Conservation (phyloP, 1,140 invertebrate genomes). For the Muscidifurax raptorellus region DNA sequence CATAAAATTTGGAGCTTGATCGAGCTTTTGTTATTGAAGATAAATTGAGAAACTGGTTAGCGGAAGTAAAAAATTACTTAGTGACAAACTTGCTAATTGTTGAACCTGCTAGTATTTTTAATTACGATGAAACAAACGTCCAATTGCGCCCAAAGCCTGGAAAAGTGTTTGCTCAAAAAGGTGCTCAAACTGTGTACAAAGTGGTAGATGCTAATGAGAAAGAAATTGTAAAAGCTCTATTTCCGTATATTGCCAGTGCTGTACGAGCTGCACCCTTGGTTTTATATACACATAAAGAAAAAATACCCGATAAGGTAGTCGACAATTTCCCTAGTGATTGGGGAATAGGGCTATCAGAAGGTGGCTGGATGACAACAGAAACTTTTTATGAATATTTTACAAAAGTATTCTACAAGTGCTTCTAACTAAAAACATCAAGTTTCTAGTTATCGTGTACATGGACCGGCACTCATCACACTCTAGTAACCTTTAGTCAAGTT, state of each 20-base stretch:
- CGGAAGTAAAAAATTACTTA: slow-evolving; percentile 23
- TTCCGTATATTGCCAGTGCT: slow-evolving; percentile 61
- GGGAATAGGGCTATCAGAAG: slow-evolving; percentile 65
- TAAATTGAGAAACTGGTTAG: slow-evolving; percentile 52
- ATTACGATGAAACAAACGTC: slow-evolving; percentile 59
- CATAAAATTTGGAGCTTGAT: slow-evolving; percentile 42
- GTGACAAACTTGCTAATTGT: slow-evolving; percentile 43
- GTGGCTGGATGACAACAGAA: slow-evolving; percentile 71
- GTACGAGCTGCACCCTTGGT: slow-evolving; percentile 58
- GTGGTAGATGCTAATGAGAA: slow-evolving; percentile 59
- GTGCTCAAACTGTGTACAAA: slow-evolving; percentile 65
- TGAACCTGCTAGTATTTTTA: slow-evolving; percentile 52
- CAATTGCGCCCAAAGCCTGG: slow-evolving; percentile 62
- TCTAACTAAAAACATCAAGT: slow-evolving; percentile 56
- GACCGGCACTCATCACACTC: slow-evolving; percentile 66
- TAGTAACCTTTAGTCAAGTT: slow-evolving; percentile 53
- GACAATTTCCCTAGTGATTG: slow-evolving; percentile 57
- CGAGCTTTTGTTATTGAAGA: slow-evolving; percentile 50
- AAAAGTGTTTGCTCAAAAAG: slow-evolving; percentile 62
- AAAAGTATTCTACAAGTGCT: slow-evolving; percentile 59
- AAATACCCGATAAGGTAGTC: slow-evolving; percentile 56
- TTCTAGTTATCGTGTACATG: slow-evolving; percentile 64
- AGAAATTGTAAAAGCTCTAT: slow-evolving; percentile 59
- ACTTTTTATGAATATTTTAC: slow-evolving; percentile 70
- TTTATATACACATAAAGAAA: slow-evolving; percentile 57